Percentiles rank a stretch among this genome's conserved stretches.
Conservation (phyloP, 2,888 invertebrate species). For the Parascotia fuliginaria region DNA sequence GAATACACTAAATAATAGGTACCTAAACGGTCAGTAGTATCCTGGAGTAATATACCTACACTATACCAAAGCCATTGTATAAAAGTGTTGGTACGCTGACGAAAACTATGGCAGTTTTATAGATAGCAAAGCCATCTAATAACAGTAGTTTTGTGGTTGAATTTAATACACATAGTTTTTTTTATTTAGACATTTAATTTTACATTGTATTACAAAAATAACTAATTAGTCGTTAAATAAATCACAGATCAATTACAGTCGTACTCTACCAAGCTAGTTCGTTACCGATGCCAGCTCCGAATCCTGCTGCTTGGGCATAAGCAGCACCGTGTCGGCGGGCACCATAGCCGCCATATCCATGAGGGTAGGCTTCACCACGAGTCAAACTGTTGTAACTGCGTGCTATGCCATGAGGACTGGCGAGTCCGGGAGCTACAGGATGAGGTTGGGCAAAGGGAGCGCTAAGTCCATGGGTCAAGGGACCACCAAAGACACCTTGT, state of each 20-base stretch:
- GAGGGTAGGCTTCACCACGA: constrained; percentile 22
- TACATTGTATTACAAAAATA: constrained; percentile 4
- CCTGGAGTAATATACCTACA: too few species aligned
- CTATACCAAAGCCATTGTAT: too few species aligned
- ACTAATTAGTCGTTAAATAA: constrained; percentile 35
- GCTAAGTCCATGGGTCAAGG: constrained; percentile 20
- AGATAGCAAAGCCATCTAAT: too few species aligned
- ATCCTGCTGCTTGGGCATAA: constrained; percentile 12
- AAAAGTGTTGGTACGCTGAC: too few species aligned
- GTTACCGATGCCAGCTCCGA: constrained; percentile 20
- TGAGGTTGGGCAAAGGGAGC: constrained; percentile 28
- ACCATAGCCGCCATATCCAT: constrained; percentile 29
- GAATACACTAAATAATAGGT: too few species aligned
- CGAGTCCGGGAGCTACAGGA: constrained; percentile 18
- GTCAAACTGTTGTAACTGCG: constrained; percentile 36
- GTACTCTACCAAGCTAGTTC: constrained; percentile 29
- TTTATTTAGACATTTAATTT: too few species aligned
- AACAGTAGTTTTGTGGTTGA: too few species aligned
- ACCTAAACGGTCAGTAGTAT: too few species aligned
- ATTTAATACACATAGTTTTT: too few species aligned
- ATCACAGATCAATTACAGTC: constrained; percentile 40
- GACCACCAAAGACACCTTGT: constrained; percentile 27
- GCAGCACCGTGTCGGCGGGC: constrained; percentile 16
- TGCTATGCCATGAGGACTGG: constrained; percentile 29
- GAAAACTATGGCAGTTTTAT: too few species aligned